Evolutionary conservation across 2,888 invertebrate genomes (phyloP).

Genomic region (Drosophila emarginata): DNA sequence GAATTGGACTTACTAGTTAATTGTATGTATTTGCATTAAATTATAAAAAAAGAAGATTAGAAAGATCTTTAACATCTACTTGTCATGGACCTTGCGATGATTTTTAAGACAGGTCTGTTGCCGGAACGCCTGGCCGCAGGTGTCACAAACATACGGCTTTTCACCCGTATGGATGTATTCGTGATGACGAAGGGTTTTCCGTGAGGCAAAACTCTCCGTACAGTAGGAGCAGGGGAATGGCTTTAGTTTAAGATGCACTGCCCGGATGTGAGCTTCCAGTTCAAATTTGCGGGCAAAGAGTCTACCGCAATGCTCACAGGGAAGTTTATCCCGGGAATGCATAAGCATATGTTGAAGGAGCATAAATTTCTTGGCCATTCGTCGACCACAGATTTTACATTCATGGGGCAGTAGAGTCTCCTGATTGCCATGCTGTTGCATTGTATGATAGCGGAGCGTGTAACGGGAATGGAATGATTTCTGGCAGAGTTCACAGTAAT

Average conservation of each 20-base stretch:
- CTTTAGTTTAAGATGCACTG: conserved; percentile 78
- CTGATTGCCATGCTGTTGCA: conserved; percentile 66
- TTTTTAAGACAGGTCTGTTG: conserved; percentile 79
- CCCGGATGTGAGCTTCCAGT: conserved; percentile 75
- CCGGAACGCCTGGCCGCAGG: conserved; percentile 78
- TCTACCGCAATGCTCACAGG: conserved; percentile 76
- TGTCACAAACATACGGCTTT: conserved; percentile 79
- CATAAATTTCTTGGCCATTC: conserved; percentile 79
- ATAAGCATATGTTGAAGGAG: conserved; percentile 78
- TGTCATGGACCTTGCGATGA: conserved; percentile 73
- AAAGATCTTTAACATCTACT: conserved; percentile 6
- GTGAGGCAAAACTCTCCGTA: conserved; percentile 73
- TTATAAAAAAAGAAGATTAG: too few relatives aligned
- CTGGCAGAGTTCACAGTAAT: conserved; percentile 71
- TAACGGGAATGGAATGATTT: conserved; percentile 78
- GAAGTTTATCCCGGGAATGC: conserved; percentile 74
- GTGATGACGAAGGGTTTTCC: conserved; percentile 76
- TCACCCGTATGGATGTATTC: conserved; percentile 81
- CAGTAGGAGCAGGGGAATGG: conserved; percentile 75
- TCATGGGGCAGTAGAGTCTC: conserved; percentile 56
- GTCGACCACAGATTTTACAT: conserved; percentile 73
- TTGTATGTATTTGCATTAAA: too few relatives aligned
- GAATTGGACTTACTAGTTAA: too few relatives aligned
- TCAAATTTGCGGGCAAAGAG: conserved; percentile 76
- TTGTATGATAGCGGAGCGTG: conserved; percentile 73